Evolutionary conservation across 2,797 vertebrate species (phyloP), one percentile per base, ranked within the genome.

Genomic region (Sphenodon punctatus): DNA sequence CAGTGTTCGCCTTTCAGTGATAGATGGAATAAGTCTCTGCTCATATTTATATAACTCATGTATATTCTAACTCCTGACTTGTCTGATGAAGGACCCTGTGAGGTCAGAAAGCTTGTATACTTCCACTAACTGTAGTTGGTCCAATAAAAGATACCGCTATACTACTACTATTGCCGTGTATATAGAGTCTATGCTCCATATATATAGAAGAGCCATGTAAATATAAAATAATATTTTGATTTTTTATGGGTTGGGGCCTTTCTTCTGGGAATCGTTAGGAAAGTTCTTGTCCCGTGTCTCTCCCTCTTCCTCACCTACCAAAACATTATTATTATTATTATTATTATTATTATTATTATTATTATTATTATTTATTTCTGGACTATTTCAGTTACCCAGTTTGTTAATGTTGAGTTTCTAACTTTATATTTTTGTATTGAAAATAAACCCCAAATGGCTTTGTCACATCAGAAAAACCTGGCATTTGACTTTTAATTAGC

Each of bases 191-290:
- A 5, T 48, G 67, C 11, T 70, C 41, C n/a, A 4, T 0, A 0
- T 7, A 49, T 25, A 0, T 0, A 0, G 58, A 75, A 46, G 32
- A 49, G 14, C 41, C 5, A 1, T 1, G 8, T n/a, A 41, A 65
- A 36, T 45, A 45, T 48, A 25, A n/a, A 22, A 42, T 25, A 67
- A 41, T 5, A 20, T 0, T 78, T 75, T 89, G 30, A 22, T 25
- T 46, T 48, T 48, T 11, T 30, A 27, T 15, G 15, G 32, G 69
- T 67, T 59, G 34, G 14, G 38, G 25, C 59, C 36, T 61, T 15
- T 16, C 46, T n/a, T 17, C 30, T 80, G 69, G 76, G 49, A 64
- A 32, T 49, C 86, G 53, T 84, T 61, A 49, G 45, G 25, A 36
- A 64, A 48, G 74, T 41, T 60, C 22, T n/a, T n/a, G n/a, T n/a